Evolutionary conservation across 2,113 vertebrate species (phyloP).

Genomic region (Tachysurus vachellii): DNA sequence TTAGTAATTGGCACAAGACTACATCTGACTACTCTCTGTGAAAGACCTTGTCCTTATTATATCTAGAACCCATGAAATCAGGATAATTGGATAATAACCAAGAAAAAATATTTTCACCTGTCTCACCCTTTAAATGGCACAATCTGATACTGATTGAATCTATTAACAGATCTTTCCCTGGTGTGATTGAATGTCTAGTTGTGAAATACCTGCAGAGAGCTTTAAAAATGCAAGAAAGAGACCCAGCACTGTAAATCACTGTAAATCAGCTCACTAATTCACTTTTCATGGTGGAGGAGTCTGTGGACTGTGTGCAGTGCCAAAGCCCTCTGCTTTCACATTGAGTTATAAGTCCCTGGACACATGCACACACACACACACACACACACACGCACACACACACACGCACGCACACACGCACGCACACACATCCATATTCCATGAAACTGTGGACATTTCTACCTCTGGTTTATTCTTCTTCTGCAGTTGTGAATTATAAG

Average conservation of each 20-base stretch:
- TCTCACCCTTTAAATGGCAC: not conserved
- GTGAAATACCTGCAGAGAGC: constrained; percentile 22
- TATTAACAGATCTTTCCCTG: not conserved
- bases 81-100: not conserved
- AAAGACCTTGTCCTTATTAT: not conserved
- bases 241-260: constrained; percentile 62
- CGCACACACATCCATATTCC: constrained; percentile 31
- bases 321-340: constrained; percentile 64
- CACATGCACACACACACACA: constrained; percentile 33
- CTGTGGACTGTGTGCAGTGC: constrained; percentile 64
- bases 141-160: not conserved
- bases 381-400: constrained; percentile 43
- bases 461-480: constrained; percentile 1
- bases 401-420: constrained; percentile 36
- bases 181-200: constrained; percentile 6
- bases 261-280: constrained; percentile 71
- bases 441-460: constrained; percentile 31
- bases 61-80: not conserved
- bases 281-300: constrained; percentile 65
- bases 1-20: not conserved
- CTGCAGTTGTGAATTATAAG: constrained; percentile 49
- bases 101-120: not conserved
- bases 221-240: constrained; percentile 16
- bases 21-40: not conserved
- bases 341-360: constrained; percentile 71